Conservation (phyloP, 2,113 vertebrate species). For the Neoarius graeffei region DNA sequence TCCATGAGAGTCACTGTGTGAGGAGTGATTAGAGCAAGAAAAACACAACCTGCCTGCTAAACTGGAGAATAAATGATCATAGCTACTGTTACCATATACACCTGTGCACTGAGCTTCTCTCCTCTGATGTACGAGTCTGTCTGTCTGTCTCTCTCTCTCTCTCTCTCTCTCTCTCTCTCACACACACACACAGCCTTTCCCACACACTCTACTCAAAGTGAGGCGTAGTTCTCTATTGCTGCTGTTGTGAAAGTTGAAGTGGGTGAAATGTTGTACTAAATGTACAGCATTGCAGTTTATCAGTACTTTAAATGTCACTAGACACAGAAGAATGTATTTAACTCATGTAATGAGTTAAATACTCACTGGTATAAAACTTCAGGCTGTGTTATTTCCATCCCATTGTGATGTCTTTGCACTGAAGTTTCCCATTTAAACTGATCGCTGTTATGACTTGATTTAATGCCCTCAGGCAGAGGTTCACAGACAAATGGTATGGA, state of each 20-base stretch:
- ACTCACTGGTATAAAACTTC: background rate
- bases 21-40: background rate
- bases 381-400: background rate
- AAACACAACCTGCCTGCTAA: background rate
- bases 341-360: background rate
- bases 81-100: background rate
- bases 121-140: background rate
- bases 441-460: background rate
- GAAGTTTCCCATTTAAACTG: background rate
- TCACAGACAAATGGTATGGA: background rate
- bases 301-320: background rate
- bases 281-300: background rate
- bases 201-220: background rate
- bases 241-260: background rate
- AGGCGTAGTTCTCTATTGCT: background rate
- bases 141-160: background rate
- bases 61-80: background rate
- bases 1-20: background rate
- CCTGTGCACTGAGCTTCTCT: background rate
- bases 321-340: background rate
- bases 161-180: background rate
- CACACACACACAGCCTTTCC: background rate
- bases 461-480: background rate
- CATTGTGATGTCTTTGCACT: background rate
- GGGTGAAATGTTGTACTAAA: background rate